Conservation (phyloP, 2,113 vertebrate species). For the Cavia aperea region DNA sequence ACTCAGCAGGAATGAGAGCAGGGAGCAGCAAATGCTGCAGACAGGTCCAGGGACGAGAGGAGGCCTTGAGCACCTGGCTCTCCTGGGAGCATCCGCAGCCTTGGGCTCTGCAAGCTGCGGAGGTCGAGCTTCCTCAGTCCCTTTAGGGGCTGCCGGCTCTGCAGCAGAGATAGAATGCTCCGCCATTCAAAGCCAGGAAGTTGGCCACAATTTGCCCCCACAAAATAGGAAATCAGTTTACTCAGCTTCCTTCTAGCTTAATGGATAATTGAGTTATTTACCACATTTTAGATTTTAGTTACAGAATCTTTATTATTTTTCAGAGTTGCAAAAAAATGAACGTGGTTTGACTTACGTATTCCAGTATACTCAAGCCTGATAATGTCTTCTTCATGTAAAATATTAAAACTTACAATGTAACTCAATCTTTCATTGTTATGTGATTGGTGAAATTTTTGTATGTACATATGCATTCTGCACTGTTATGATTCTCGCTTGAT, state of each 20-base stretch:
- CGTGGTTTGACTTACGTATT: background rate
- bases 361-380: background rate
- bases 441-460: background rate
- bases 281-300: background rate
- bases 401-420: background rate
- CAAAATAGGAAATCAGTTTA: background rate
- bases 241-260: background rate
- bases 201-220: background rate
- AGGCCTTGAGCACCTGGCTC: rapidly evolving
- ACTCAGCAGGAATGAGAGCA: background rate
- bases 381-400: background rate
- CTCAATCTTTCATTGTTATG: background rate
- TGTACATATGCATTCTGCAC: rapidly evolving
- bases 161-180: background rate
- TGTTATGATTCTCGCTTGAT: background rate
- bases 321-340: background rate
- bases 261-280: background rate
- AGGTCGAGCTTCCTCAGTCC: background rate
- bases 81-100: background rate
- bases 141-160: background rate
- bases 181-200: background rate
- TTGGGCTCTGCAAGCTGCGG: rapidly evolving
- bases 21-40: background rate
- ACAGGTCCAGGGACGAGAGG: background rate
- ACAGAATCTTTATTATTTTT: background rate